A percentile compares a stretch with the other conserved stretches of the same genome.
These are phyloP conservation scores for Trichechus manatus DNA, from an alignment of 2,113 vertebrate genomes.

Conservation along the genomic window DNA sequence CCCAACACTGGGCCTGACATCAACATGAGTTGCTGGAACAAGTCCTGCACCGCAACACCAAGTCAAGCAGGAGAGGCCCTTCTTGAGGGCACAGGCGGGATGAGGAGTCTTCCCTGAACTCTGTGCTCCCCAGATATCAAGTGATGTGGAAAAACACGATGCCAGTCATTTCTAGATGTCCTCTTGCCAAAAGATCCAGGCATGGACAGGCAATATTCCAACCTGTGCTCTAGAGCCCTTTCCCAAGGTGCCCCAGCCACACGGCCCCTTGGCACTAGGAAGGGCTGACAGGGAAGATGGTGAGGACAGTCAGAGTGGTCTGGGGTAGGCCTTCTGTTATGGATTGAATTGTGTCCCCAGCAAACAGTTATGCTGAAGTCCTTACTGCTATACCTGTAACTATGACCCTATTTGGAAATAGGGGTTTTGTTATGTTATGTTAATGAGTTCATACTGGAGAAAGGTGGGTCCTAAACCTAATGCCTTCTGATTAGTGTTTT, in stretches of 20 bases:
- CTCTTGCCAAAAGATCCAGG: background rate
- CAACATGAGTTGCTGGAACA: background rate
- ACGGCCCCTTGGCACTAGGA: accelerated
- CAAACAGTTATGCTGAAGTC: background rate
- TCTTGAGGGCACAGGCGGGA: background rate
- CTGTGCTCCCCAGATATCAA: background rate
- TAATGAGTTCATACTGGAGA: background rate
- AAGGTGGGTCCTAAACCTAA: background rate
- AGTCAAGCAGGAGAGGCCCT: background rate
- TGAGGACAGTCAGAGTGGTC: background rate
- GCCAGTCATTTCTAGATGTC: background rate
- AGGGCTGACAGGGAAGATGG: background rate
- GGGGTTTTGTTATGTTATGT: background rate
- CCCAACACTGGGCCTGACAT: background rate
- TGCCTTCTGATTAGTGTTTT: background rate
- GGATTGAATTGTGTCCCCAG: background rate
- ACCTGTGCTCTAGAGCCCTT: background rate
- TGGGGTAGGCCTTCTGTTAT: background rate
- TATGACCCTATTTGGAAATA: too few relatives aligned
- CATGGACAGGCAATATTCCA: background rate
- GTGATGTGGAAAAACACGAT: background rate
- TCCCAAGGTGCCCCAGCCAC: background rate
- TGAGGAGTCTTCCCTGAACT: background rate
- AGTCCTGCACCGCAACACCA: background rate
- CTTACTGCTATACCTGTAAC: background rate